Percentiles rank a stretch among this genome's conserved stretches.
phyloP scores from a whole-genome alignment of 1,140 invertebrate species.

The Arctopsyche grandis region DNA sequence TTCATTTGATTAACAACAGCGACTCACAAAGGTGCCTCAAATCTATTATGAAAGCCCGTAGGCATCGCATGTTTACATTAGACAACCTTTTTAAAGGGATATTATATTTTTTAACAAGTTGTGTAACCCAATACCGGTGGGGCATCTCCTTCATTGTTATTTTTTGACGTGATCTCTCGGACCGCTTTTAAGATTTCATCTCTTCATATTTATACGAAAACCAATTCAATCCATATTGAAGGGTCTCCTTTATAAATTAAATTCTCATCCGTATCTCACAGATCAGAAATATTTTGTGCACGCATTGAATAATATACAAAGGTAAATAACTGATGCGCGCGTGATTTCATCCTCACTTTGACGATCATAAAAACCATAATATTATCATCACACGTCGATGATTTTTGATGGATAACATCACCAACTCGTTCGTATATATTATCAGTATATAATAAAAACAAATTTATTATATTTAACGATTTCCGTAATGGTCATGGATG shows the following conservation, averaged over 20 bases:
- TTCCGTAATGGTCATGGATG: background rate
- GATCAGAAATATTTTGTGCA: background rate
- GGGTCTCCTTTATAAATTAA: slow-evolving; percentile 44
- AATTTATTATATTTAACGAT: slow-evolving; percentile 12
- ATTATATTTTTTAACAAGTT: slow-evolving; percentile 49
- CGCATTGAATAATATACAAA: background rate
- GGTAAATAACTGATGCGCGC: background rate
- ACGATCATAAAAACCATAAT: background rate
- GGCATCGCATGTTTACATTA: slow-evolving; percentile 21
- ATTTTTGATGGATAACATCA: background rate
- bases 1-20: no score
- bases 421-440: no score
- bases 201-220: slow-evolving; percentile 37
- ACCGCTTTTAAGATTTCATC: slow-evolving; percentile 43
- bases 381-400: background rate
- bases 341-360: background rate
- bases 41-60: background rate
- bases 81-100: slow-evolving; percentile 36
- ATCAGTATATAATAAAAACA: background rate
- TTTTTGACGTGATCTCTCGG: slow-evolving; percentile 44
- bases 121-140: slow-evolving; percentile 44
- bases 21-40: no score
- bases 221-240: slow-evolving; percentile 45
- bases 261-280: slow-evolving; percentile 37
- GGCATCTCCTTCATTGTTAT: slow-evolving; percentile 46